Base-by-base conservation (phyloP, 1,140 invertebrate genomes). In the Probaryconus sp. region DNA sequence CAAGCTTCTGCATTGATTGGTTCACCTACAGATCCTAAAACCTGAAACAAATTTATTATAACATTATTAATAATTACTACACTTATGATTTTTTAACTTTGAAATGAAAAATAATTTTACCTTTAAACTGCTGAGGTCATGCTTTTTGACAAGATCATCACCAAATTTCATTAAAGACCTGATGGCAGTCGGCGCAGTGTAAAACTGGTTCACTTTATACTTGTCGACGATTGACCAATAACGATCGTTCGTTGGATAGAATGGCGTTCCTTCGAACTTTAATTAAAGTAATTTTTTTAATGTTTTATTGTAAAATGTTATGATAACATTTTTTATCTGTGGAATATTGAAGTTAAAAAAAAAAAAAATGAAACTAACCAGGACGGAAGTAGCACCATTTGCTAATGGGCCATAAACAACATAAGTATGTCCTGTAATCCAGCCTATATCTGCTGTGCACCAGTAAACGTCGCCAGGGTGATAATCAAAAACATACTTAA, bases 401-500 rank as follows among this genome's bases (percentile, higher is more conserved):
- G 94, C 92, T 20, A 99, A 85, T 2, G 97, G 96, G 14, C 96
- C 97, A 84, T 99, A 99, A 5, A 96, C 94, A 5, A 98, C 94
- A 81, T 99, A 99, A 0, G 95, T 96, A 85, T 99, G 97, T 7
- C 97, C 97, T 38, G 97, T 99, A 79, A 99, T 98, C 97, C 97
- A 99, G 42, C 97, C 97, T 51, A 99, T 93, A 84, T 99, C 98
- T n/a, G 98, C 98, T n/a, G 97, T 99, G 81, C 98, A 99, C 94
- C 96, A 99, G 87, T 95, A 99, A 40, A 98, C 89, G 84, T 99
- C 98, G 26, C 91, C 91, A 0, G 93, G 92, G 74, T 95, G 93
- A 84, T 97, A 97, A 85, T 99, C 97, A 84, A 99, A 99, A 1
- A 96, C 95, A 80, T 97, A 97, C 86, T 96, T 96, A 81, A 97